phyloP scores from a whole-genome alignment of 2,888 invertebrate species.

The Invenusta paracnida region DNA sequence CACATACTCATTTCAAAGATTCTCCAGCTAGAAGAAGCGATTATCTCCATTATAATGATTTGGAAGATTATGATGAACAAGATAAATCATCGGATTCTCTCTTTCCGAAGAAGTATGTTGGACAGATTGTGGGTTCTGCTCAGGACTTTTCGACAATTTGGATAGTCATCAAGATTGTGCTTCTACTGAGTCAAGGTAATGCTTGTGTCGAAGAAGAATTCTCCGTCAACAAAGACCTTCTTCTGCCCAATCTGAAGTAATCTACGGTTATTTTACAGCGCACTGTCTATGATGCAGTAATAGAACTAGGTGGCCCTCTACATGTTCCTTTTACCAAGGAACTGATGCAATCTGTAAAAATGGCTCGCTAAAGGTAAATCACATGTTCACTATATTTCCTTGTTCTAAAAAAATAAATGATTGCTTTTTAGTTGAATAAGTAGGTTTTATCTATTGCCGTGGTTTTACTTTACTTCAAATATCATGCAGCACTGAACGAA shows the following conservation, averaged over 20 bases:
- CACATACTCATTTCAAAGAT: not conserved
- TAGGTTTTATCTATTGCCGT: not conserved
- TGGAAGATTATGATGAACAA: not conserved
- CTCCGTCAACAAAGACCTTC: not conserved
- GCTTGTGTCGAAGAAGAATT: not conserved
- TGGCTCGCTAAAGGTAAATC: not conserved
- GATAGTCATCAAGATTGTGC: not conserved
- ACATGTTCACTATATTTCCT: not conserved
- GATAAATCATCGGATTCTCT: not conserved
- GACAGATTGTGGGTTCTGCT: not conserved
- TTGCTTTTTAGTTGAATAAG: too few species aligned
- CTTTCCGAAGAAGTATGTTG: not conserved
- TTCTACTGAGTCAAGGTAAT: not conserved
- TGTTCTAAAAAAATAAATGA: not conserved
- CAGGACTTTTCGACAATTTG: not conserved
- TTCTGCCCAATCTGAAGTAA: not conserved
- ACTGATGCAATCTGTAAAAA: not conserved
- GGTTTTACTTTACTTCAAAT: not conserved
- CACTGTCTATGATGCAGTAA: not conserved
- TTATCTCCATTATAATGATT: not conserved
- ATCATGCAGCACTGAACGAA: slow-evolving; percentile 4
- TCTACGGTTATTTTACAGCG: not conserved
- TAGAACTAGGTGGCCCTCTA: not conserved
- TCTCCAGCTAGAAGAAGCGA: not conserved
- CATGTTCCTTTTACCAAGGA: not conserved